phyloP scores from a whole-genome alignment of 2,797 vertebrate genomes.

The Microchirus variegatus region DNA sequence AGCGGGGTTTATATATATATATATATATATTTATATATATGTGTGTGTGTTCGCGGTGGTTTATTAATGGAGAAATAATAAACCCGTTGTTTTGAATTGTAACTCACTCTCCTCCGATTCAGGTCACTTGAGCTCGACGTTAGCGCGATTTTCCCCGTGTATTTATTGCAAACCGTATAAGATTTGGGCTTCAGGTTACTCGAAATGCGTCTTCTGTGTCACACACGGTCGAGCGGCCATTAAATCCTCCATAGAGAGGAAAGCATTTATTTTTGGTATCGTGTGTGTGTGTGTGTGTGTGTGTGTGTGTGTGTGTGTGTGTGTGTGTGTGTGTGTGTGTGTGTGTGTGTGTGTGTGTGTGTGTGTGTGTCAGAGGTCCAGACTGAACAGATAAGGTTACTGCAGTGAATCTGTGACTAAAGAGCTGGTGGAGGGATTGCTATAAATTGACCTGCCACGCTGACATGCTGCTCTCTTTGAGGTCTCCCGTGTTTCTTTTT shows the following conservation, averaged over 20 bases:
- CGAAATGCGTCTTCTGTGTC: slow-evolving; percentile 25
- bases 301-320: slow-evolving; percentile 21
- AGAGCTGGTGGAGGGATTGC: slow-evolving; percentile 47
- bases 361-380: slow-evolving; percentile 13
- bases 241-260: slow-evolving; percentile 32
- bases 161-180: slow-evolving; percentile 19
- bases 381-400: slow-evolving; percentile 63
- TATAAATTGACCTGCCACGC: slow-evolving; percentile 67
- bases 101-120: neutral
- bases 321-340: slow-evolving; percentile 25
- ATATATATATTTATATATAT: too few species aligned
- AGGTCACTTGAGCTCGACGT: slow-evolving; percentile 1
- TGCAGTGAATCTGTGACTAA: slow-evolving; percentile 56
- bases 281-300: slow-evolving; percentile 22
- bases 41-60: too few species aligned
- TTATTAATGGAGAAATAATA: too few species aligned
- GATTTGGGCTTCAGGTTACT: slow-evolving; percentile 28
- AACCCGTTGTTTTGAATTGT: neutral
- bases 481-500: slow-evolving; percentile 45
- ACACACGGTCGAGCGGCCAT: slow-evolving; percentile 7
- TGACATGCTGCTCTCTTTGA: slow-evolving; percentile 67
- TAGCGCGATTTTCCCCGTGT: slow-evolving; percentile 10
- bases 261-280: slow-evolving; percentile 12
- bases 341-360: slow-evolving; percentile 19
- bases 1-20: too few species aligned